phyloP scores from a whole-genome alignment of 2,797 vertebrate genomes.

The Pampus argenteus region DNA sequence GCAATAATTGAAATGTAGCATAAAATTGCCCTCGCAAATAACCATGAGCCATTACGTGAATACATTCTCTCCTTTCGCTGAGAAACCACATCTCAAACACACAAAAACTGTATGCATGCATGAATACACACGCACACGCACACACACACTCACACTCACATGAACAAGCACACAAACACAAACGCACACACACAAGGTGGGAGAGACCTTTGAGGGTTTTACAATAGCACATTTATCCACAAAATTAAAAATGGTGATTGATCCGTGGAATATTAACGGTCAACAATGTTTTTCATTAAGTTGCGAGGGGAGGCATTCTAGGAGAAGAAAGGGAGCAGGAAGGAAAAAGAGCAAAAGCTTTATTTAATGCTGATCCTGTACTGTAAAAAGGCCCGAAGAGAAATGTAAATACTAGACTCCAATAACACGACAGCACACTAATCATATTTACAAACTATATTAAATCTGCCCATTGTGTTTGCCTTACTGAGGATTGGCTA shows the following conservation, averaged over 20 bases:
- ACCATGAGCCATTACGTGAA: constrained; percentile 95
- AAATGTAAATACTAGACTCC: constrained; percentile 99
- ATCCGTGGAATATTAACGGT: constrained; percentile 95
- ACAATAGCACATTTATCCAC: constrained; percentile 88
- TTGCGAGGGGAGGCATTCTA: constrained; percentile 79
- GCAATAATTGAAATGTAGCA: constrained; percentile 99
- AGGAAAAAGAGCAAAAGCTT: constrained; percentile 85
- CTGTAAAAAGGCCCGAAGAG: constrained; percentile 96
- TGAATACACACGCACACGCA: constrained; percentile 53
- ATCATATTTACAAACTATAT: constrained; percentile 99
- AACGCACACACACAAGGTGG: constrained; percentile 58
- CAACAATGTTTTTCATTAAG: constrained; percentile 95
- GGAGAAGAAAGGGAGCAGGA: constrained; percentile 85
- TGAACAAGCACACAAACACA: constrained; percentile 43
- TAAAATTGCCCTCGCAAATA: constrained; percentile 99
- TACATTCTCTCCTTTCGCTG: constrained; percentile 86
- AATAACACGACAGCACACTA: constrained; percentile 99
- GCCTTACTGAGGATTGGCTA: constrained; percentile 93
- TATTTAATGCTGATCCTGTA: constrained; percentile 94
- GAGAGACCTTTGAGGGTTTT: constrained; percentile 85
- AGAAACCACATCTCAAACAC: constrained; percentile 75
- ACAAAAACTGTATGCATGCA: constrained; percentile 57
- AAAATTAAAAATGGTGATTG: constrained; percentile 94
- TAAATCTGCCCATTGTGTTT: constrained; percentile 99
- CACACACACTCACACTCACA: constrained; percentile 17